Evolutionary conservation across 2,888 invertebrate genomes (phyloP), one percentile per base, ranked within the genome.

Genomic region (Conomelus anceps): DNA sequence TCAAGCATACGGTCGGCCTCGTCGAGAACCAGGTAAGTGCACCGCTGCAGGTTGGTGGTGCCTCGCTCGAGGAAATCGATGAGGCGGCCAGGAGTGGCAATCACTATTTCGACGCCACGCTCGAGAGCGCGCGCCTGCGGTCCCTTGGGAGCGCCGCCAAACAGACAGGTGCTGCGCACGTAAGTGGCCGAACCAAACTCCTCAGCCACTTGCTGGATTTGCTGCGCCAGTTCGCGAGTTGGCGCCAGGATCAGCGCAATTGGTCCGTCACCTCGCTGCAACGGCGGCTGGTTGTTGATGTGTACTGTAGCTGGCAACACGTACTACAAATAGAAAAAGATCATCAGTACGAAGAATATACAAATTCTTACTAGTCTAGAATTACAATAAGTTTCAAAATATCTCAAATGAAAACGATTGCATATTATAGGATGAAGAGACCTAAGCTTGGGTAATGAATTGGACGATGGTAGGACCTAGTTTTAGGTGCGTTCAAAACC

Each of bases 1-100:
- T 99, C 99, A 92, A 99, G 95, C 99, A 99, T 99, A 92, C 99
- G 95, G 93, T 99, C 99, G 91, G 99, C 99, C 94, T 99, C 98
- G 93, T 98, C 98, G 91, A 98, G 94, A 22, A 98, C 98, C 91
- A 98, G 94, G 93, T 98, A 98, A 13, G 98, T 98, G 92, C 96
- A 96, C 91, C 97, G 94, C 91, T 96, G 95, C 90, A 97, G 94
- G 93, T 96, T 96, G 0, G 95, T 94, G 20, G 89, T 96, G 93
- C 94, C 95, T 92, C 96, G 96, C 93, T 99, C 98, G 91, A 99
- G 94, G 92, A 99, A 98, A 94, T 99, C 99, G 92, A 99, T 98
- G 89, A 99, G 94, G 91, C 99, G 95, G 86, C 99, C 99, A 3
- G 99, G 99, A 22, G 99, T 99, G 0, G 99, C 99, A 91, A 99